Evolutionary conservation across 2,113 vertebrate genomes (phyloP), one percentile per base, ranked within the genome.

Genomic region (Notechis scutatus): DNA sequence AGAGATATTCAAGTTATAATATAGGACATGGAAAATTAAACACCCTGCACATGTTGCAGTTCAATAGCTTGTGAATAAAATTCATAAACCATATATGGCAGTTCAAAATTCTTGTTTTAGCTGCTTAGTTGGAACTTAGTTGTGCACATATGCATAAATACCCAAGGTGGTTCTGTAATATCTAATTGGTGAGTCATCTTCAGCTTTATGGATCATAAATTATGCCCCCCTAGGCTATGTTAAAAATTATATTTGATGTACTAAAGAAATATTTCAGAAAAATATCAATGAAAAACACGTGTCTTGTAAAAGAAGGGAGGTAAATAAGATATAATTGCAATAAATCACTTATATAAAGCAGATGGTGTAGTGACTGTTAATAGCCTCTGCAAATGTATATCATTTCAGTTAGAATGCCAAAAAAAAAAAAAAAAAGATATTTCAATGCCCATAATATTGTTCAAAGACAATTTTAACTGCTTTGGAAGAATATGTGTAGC

Each of bases 301-400:
- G 94, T 92, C 64, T 92, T 95, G 95, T 92, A 92, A 69, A 95
- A 91, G 85, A 64, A 57, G 92, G 85, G 88, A 94, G 93, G 54
- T 29, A 45, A 91, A 94, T 56, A 93, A 55, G 87, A 89, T 85
- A 94, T 92, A 94, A 86, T 87, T 88, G 93, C 54, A 96, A 93
- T 93, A 94, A 96, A 96, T 87, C 94, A 92, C 92, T 92, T 92
- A 81, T 81, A 94, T 95, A 95, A 95, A 96, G 90, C 95, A 96
- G 95, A 95, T 96, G 95, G 95, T 92, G 52, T n/a, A 74, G 93
- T 95, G 90, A 92, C 88, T 96, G 81, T 90, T 93, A 95, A 95
- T 90, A 92, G 94, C 92, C 89, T 95, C 95, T 90, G 95, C 90
- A 92, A 96, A 92, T 45, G 45, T 42, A 64, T 92, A 91, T 95